A percentile compares a stretch with the other conserved stretches of the same genome.
Evolutionary conservation across 2,888 invertebrate species (phyloP).

Genomic region (Himalopsyche japonica): DNA sequence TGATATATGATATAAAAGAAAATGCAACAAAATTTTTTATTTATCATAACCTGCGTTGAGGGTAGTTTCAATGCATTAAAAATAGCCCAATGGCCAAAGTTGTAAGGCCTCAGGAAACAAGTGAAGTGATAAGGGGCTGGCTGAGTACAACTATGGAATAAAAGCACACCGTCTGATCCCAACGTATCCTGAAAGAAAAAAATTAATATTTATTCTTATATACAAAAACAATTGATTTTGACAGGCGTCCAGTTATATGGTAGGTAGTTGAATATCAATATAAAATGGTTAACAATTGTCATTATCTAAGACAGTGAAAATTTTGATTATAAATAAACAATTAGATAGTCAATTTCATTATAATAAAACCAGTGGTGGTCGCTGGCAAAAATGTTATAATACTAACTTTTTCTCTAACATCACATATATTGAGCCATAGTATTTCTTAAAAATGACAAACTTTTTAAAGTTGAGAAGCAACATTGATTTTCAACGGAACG

Average conservation of each 20-base stretch:
- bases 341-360: too few species aligned
- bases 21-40: background rate
- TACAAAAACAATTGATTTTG: background rate
- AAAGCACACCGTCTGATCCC: constrained; percentile 76
- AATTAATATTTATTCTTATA: background rate
- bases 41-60: constrained; percentile 66
- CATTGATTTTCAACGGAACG: too few species aligned
- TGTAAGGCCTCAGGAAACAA: constrained; percentile 74
- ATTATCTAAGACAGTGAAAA: too few species aligned
- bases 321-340: too few species aligned
- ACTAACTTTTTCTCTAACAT: too few species aligned
- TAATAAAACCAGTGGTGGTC: too few species aligned
- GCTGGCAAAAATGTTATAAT: too few species aligned
- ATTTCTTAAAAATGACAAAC: too few species aligned
- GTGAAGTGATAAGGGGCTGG: constrained; percentile 84
- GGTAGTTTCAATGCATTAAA: constrained; percentile 85
- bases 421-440: too few species aligned
- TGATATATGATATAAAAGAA: too few species aligned
- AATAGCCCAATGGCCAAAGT: constrained; percentile 83
- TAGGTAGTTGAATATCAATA: background rate
- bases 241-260: background rate
- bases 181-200: constrained; percentile 65
- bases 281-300: too few species aligned
- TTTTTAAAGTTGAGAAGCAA: too few species aligned
- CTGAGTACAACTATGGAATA: constrained; percentile 81